phyloP scores from a whole-genome alignment of 1,140 invertebrate species.

The Ostrea denselamellosa region DNA sequence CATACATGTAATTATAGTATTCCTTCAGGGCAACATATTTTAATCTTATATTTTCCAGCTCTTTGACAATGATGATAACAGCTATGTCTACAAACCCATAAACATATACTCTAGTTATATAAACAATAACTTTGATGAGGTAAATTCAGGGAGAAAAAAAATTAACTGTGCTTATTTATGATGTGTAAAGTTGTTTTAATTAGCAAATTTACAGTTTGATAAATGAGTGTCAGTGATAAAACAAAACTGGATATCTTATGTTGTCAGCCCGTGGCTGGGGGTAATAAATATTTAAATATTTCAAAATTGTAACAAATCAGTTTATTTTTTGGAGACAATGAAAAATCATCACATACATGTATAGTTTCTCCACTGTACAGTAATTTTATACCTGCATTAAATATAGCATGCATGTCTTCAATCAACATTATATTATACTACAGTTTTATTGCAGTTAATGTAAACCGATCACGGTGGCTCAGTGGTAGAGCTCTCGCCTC shows the following conservation, averaged over 20 bases:
- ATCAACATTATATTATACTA: too few relatives aligned
- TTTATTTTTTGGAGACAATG: background rate
- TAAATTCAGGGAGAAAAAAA: too few relatives aligned
- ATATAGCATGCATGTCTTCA: too few relatives aligned
- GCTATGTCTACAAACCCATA: background rate
- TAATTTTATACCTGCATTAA: too few relatives aligned
- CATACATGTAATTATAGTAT: too few relatives aligned
- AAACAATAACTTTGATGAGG: background rate
- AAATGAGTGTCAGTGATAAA: background rate
- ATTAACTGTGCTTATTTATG: background rate
- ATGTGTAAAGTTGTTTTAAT: background rate
- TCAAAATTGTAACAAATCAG: background rate
- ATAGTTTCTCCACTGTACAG: too few relatives aligned
- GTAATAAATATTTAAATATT: background rate
- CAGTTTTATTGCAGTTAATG: too few relatives aligned
- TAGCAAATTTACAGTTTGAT: background rate
- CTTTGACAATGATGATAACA: background rate
- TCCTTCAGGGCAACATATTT: too few relatives aligned
- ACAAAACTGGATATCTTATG: background rate
- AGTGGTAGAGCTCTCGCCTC: too few relatives aligned
- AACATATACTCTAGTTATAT: background rate
- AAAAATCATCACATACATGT: too few relatives aligned
- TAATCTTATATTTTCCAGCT: background rate
- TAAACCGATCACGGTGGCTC: too few relatives aligned
- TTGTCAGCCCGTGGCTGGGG: background rate